Percentiles rank a stretch among this genome's conserved stretches.
These are phyloP conservation scores for Trichonephila clavata DNA, from an alignment of 1,140 invertebrate species.

Conservation along the genomic window DNA sequence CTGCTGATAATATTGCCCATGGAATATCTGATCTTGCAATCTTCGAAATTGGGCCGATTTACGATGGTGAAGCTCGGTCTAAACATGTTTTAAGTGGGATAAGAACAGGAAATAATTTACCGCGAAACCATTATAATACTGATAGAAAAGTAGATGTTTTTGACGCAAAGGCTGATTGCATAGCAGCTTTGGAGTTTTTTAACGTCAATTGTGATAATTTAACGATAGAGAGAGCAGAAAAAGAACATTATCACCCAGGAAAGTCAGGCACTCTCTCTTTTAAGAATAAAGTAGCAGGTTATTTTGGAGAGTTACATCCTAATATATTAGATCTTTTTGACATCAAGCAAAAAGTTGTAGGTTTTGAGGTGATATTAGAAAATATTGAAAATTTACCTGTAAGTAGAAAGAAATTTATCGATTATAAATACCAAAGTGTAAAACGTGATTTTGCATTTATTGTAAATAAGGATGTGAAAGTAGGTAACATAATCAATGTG, in stretches of 20 bases:
- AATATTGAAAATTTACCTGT: conserved; percentile 15
- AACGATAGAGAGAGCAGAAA: conserved; percentile 30
- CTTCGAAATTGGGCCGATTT: too few relatives aligned
- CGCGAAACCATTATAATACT: not conserved
- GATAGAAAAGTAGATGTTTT: not conserved
- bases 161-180: not conserved
- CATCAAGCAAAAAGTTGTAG: not conserved
- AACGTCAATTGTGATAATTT: conserved; percentile 18
- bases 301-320: not conserved
- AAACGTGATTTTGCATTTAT: conserved; percentile 31
- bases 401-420: conserved; percentile 19
- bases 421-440: conserved; percentile 35
- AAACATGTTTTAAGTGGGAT: too few relatives aligned
- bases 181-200: conserved; percentile 11
- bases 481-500: conserved; percentile 25
- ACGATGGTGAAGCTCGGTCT: too few relatives aligned
- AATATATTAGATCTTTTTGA: not conserved
- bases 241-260: conserved; percentile 22
- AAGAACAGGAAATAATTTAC: too few relatives aligned
- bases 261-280: conserved; percentile 2
- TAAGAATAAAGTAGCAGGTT: not conserved
- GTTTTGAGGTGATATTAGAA: not conserved
- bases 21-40: not conserved
- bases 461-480: conserved; percentile 27
- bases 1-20: conserved; percentile 12